These are phyloP conservation scores for Achatina immaculata DNA, from an alignment of 1,140 invertebrate species.

Conservation along the genomic window DNA sequence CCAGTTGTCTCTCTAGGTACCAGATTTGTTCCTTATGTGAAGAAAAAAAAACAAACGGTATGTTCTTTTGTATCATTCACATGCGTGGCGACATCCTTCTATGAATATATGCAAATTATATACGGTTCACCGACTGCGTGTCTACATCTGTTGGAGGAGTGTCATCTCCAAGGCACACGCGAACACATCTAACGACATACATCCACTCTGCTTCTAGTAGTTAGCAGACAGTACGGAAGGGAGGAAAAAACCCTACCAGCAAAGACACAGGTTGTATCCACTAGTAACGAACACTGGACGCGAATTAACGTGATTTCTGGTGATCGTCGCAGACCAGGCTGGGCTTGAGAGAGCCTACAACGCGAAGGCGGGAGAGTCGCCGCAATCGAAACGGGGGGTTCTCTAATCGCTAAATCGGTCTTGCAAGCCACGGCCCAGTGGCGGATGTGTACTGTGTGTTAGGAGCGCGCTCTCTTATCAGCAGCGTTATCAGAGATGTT, in stretches of 20 bases:
- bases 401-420: slow-evolving; percentile 6
- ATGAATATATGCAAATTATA: no score
- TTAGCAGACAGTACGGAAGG: no score
- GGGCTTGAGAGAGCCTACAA: neutral
- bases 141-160: no score
- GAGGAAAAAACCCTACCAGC: neutral
- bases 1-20: no score
- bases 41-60: no score
- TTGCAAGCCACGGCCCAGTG: neutral
- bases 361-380: slow-evolving; percentile 1
- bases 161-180: no score
- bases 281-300: neutral
- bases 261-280: neutral
- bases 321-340: neutral
- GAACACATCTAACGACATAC: no score
- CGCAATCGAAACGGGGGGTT: neutral
- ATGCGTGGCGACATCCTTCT: no score
- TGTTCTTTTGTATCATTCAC: no score
- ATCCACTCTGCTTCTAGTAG: no score
- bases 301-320: neutral
- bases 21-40: no score
- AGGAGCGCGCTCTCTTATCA: slow-evolving; percentile 1
- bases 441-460: slow-evolving; percentile 20
- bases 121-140: no score
- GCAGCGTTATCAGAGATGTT: neutral